Base-by-base conservation (phyloP, 2,113 vertebrate genomes). In the Cardinalis cardinalis region DNA sequence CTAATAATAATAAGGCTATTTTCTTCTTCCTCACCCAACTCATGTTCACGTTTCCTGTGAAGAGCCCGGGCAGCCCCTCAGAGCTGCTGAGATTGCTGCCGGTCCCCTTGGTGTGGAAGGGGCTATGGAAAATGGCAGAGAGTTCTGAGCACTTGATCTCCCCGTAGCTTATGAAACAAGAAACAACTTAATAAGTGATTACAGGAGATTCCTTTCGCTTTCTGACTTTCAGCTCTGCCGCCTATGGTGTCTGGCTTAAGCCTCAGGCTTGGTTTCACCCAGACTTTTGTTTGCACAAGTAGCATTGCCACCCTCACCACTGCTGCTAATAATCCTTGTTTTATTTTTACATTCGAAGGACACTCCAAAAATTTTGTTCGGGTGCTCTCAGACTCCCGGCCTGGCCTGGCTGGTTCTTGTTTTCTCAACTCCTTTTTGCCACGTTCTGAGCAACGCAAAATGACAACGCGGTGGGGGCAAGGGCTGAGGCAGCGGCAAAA, bases 231-330 rank as follows among this genome's bases (percentile, higher is more conserved):
- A 94, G 63, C 80, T 49, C 96, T 92, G 97, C 96, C 91, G 97
- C 93, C 95, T 94, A 88, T 86, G 96, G 94, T 96, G 89, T 86
- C 95, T 97, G 72, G 63, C 78, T 93, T 96, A 94, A 94, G 91
- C 94, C 96, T 74, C 56, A 32, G 87, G 92, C 91, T 93, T 97
- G 97, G 92, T 97, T 97, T 97, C 96, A 85, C 84, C 95, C 84
- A 88, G 94, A 94, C 93, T 93, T 96, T 72, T 98, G 98, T 98
- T 98, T 97, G 95, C 94, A 96, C 97, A 97, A 97, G 96, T 96
- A 97, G 92, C 84, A 84, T 95, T 95, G 55, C 70, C 92, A 63
- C 75, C 61, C 36, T 87, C 79, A 97, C 96, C 87, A 28, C 91
- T 86, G 74, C 66, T 84, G 84, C 86, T 96, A 97, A 90, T 94